Percentiles rank a stretch among this genome's conserved stretches.
phyloP scores from a whole-genome alignment of 2,113 vertebrate species.

The Melanocharis versteri region DNA sequence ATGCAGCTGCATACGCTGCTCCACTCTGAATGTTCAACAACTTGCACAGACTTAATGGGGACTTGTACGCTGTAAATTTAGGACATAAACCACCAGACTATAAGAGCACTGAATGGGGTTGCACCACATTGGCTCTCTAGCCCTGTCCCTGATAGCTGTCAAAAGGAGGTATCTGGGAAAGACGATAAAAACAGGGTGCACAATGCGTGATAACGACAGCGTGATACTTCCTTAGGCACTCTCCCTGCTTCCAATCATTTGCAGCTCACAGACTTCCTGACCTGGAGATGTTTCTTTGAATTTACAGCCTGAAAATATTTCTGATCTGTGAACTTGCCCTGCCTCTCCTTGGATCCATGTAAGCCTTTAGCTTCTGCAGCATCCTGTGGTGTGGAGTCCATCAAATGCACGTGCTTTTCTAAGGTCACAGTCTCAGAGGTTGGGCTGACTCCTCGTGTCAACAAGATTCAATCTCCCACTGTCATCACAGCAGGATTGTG shows the following conservation, averaged over 20 bases:
- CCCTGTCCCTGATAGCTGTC: not conserved
- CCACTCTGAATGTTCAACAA: not conserved
- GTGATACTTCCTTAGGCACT: not conserved
- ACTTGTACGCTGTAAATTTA: not conserved
- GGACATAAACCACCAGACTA: not conserved
- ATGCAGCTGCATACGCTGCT: not conserved
- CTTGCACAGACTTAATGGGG: not conserved
- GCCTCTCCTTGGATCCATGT: not conserved
- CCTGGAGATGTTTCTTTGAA: not conserved
- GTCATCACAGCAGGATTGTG: not conserved
- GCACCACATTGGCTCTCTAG: not conserved
- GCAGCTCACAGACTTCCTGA: not conserved
- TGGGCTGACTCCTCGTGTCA: not conserved
- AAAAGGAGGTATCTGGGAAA: not conserved
- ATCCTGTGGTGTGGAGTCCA: not conserved
- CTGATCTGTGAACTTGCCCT: not conserved
- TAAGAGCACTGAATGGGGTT: not conserved
- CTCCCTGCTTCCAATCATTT: not conserved
- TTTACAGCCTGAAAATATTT: not conserved
- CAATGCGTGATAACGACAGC: rapidly evolving
- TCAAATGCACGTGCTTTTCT: not conserved
- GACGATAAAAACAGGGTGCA: not conserved
- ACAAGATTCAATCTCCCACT: not conserved
- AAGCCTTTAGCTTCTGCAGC: not conserved
- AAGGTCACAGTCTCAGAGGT: not conserved